A percentile compares a stretch with the other conserved stretches of the same genome.
These are phyloP conservation scores for Falco concolor DNA, from an alignment of 2,797 vertebrate genomes.

Conservation along the genomic window DNA sequence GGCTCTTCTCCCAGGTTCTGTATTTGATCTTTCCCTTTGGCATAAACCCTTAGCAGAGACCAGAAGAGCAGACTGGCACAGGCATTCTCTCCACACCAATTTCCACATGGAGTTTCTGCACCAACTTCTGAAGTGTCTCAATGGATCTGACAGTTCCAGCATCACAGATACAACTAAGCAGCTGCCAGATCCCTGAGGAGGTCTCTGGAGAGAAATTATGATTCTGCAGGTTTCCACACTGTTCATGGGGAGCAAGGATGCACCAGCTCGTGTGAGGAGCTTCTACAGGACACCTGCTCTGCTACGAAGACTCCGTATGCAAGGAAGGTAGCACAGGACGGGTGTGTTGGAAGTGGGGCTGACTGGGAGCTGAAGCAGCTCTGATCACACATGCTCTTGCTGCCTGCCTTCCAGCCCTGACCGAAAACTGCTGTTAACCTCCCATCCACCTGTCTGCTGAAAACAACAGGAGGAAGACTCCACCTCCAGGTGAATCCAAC, in stretches of 20 bases:
- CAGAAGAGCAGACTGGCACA: background rate
- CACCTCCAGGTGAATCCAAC: background rate
- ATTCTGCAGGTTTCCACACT: background rate
- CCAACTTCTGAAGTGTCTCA: background rate
- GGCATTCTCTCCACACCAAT: background rate
- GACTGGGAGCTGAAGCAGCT: background rate
- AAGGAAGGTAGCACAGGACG: background rate
- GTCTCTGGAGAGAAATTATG: background rate
- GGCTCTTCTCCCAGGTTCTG: background rate
- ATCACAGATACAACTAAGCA: background rate
- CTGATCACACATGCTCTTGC: background rate
- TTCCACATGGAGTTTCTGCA: background rate
- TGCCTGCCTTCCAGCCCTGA: background rate
- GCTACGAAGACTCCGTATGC: accelerated
- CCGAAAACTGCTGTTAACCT: background rate
- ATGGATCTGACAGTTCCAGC: background rate
- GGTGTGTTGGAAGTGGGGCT: background rate
- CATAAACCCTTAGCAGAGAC: background rate
- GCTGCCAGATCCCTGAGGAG: background rate
- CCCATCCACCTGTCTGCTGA: background rate
- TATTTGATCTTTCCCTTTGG: background rate
- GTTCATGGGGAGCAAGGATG: background rate
- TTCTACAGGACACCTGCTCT: background rate
- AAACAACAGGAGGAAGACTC: background rate
- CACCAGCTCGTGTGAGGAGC: background rate